Evolutionary conservation across 1,140 invertebrate genomes (phyloP).

Genomic region (Thaumetopoea pityocampa): DNA sequence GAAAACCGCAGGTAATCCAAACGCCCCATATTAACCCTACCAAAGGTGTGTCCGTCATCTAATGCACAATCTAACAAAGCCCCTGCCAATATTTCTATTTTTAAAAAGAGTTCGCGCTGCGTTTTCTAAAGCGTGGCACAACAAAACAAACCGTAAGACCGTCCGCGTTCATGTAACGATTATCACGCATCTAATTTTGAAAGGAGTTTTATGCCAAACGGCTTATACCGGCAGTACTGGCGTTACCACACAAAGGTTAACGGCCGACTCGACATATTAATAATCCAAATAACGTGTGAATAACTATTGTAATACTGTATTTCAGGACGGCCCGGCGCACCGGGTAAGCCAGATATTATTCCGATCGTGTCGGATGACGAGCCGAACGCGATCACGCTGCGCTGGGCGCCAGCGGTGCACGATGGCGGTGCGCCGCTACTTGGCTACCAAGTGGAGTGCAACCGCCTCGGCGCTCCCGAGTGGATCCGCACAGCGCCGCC

Average conservation of each 20-base stretch:
- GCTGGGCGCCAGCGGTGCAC: constrained; percentile 87
- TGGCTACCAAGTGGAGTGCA: constrained; percentile 89
- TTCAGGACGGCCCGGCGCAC: constrained; percentile 84
- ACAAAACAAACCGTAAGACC: constrained; percentile 70
- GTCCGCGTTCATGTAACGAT: constrained; percentile 57
- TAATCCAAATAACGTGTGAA: constrained; percentile 12
- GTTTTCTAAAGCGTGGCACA: constrained; percentile 64
- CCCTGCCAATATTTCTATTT: constrained; percentile 55
- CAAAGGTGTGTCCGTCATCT: constrained; percentile 16
- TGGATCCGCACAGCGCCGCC: constrained; percentile 86
- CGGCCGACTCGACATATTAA: constrained; percentile 17
- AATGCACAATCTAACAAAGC: constrained; percentile 11
- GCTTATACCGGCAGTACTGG: constrained; percentile 17
- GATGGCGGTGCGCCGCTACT: constrained; percentile 94
- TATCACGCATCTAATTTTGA: constrained; percentile 62
- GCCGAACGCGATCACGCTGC: constrained; percentile 90
- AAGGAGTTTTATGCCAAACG: constrained; percentile 54
- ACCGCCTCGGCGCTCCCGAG: constrained; percentile 83
- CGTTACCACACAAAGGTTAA: constrained; percentile 23
- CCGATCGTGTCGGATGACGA: constrained; percentile 81
- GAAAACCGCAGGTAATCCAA: constrained; percentile 80
- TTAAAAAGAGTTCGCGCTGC: constrained; percentile 64
- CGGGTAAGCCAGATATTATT: constrained; percentile 85
- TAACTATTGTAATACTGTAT: constrained; percentile 25
- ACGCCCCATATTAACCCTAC: constrained; percentile 10